Base-by-base conservation (phyloP, 2,888 invertebrate species). In the Nomada lathburiana region DNA sequence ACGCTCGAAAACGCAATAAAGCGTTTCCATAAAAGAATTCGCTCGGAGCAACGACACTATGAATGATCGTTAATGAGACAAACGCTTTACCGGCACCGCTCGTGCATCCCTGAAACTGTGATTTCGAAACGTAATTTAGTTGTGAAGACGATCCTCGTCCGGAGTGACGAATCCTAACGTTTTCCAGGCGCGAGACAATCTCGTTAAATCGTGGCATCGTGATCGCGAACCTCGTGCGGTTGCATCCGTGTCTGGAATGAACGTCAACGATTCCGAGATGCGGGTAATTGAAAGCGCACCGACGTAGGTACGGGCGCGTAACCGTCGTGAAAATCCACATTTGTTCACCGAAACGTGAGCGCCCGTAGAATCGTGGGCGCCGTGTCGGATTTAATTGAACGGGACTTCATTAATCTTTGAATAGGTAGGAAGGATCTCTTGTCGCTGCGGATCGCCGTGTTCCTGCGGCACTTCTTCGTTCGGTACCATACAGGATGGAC, bases 1-100 rank as follows among this genome's bases (percentile, higher is more conserved):
- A 52, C 52, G 59, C 23, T 57, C 26, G 55, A 50, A 52, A 20
- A 23, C 20, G 26, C 20, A 77, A 69, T n/a, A 42, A 55, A 68
- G 23, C n/a, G 23, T 10, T 55, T 23, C 47, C 11, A 20, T 20
- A 36, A 75, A 57, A 44, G 42, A 59, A 20, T 20, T 11, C 1
- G 36, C 16, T 55, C 4, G 13, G 23, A 42, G 26, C 59, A 52
- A 10, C 42, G 26, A 50, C 57, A 42, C 62, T 68, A 60, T 74
- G 60, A 76, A 84, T 86, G 78, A 84, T 80, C 71, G 29, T 57
- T 86, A 86, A 86, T 79, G 84, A 83, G 81, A 81, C 70, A 79
- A 50, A 23, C 52, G 29, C 18, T 79, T 74, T 72, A 65, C 77
- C 73, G 60, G 23, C 20, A 23, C 60, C n/a, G 26, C 36, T 36